Evolutionary conservation across 2,113 vertebrate species (phyloP).

Genomic region (Pterocles gutturalis): DNA sequence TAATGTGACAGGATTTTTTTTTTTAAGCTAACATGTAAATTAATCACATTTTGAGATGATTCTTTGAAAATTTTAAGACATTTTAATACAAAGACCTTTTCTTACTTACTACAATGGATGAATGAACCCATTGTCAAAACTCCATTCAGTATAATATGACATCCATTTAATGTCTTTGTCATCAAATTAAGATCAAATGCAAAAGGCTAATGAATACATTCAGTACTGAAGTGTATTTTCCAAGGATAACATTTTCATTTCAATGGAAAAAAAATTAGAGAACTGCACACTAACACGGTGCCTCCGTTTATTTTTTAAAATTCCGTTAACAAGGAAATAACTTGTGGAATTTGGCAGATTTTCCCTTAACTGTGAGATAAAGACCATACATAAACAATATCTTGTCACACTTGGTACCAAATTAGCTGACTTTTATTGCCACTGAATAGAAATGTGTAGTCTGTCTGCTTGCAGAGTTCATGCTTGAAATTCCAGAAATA

Average conservation of each 20-base stretch:
- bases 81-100: conserved; percentile 34
- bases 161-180: conserved; percentile 44
- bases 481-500: conserved; percentile 70
- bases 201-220: conserved; percentile 13
- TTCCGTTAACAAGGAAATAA: conserved; percentile 31
- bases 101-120: background rate
- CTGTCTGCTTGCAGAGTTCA: conserved; percentile 39
- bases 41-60: conserved; percentile 2
- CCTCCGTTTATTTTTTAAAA: background rate
- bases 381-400: conserved; percentile 52
- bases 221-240: conserved; percentile 1
- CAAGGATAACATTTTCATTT: conserved; percentile 41
- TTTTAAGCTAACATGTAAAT: background rate
- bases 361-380: conserved; percentile 40
- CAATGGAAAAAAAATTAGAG: background rate
- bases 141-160: background rate
- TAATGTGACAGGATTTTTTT: background rate
- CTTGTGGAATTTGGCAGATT: conserved; percentile 53
- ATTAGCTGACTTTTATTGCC: conserved; percentile 53
- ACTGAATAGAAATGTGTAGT: conserved; percentile 45
- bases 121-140: conserved; percentile 3
- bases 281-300: background rate
- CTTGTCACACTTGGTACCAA: conserved; percentile 48
- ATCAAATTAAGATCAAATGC: conserved; percentile 47
- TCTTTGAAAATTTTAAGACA: background rate